Percentiles rank a stretch among this genome's conserved stretches.
phyloP scores from a whole-genome alignment of 2,797 vertebrate species.

The Nasua narica region DNA sequence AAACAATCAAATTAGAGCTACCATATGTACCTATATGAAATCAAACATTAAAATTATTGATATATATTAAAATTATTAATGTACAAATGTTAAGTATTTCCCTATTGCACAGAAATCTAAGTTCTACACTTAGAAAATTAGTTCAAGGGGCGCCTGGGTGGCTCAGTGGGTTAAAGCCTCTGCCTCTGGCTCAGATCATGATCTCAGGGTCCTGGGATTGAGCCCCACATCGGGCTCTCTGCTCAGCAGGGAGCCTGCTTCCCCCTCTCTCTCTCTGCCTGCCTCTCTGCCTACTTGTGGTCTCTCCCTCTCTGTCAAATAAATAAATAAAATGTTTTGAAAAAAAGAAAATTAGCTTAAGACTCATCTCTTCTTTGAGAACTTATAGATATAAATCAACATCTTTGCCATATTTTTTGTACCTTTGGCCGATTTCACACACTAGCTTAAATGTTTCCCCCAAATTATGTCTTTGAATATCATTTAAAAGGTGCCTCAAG shows the following conservation, averaged over 20 bases:
- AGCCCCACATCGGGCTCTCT: no score
- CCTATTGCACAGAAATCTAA: not conserved
- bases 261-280: no score
- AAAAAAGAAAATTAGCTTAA: not conserved
- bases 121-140: not conserved
- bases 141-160: no score
- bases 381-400: not conserved
- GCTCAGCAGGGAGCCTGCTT: no score
- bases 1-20: not conserved
- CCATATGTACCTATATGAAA: not conserved
- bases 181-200: no score
- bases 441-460: not conserved
- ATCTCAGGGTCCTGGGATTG: no score
- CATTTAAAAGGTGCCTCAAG: not conserved
- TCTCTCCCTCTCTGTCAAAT: no score
- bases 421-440: not conserved
- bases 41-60: not conserved
- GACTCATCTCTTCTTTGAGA: not conserved
- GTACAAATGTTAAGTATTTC: not conserved
- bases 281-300: no score
- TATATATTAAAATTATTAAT: not conserved
- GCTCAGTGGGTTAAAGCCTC: no score
- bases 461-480: not conserved
- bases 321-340: no score
- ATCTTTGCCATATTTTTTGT: not conserved